Percentiles rank a stretch among this genome's conserved stretches.
These are phyloP conservation scores for Pangasius djambal DNA, from an alignment of 2,797 vertebrate species.

Conservation along the genomic window DNA sequence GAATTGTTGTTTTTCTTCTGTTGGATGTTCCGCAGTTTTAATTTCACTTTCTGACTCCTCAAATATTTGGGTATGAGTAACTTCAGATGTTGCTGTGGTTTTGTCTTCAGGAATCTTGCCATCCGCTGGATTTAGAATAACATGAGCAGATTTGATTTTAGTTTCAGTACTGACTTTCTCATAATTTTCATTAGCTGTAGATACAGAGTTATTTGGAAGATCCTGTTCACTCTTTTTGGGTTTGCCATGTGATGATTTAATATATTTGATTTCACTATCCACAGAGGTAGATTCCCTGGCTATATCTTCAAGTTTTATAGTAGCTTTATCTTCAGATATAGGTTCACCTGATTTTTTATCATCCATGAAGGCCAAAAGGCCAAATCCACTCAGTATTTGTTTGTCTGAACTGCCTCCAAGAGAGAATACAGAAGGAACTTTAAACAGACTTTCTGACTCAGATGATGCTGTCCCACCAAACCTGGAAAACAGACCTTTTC, in stretches of 20 bases:
- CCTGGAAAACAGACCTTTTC: slow-evolving; percentile 72
- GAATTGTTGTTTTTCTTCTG: slow-evolving; percentile 18
- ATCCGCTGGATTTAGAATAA: background rate
- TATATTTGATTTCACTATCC: slow-evolving; percentile 30
- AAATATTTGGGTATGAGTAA: slow-evolving; percentile 12
- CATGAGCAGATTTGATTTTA: slow-evolving; percentile 46
- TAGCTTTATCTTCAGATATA: slow-evolving; percentile 54
- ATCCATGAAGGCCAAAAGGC: slow-evolving; percentile 70
- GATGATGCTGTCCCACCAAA: slow-evolving; percentile 64
- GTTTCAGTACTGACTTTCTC: slow-evolving; percentile 46
- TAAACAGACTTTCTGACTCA: slow-evolving; percentile 71
- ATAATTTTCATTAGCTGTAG: slow-evolving; percentile 35
- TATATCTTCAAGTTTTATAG: slow-evolving; percentile 15
- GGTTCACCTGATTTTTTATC: slow-evolving; percentile 64
- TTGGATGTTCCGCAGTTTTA: background rate
- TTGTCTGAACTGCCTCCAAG: slow-evolving; percentile 68
- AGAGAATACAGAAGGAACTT: slow-evolving; percentile 74
- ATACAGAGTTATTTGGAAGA: slow-evolving; percentile 12
- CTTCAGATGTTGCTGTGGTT: slow-evolving; percentile 33
- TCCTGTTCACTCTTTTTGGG: slow-evolving; percentile 35
- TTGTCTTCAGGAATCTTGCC: slow-evolving; percentile 18
- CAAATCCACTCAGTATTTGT: slow-evolving; percentile 71
- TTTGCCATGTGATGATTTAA: slow-evolving; percentile 10
- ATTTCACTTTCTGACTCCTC: slow-evolving; percentile 18
- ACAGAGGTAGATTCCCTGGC: slow-evolving; percentile 8